A percentile compares a stretch with the other conserved stretches of the same genome.
These are phyloP conservation scores for Drosophila nebulosa DNA, from an alignment of 1,140 invertebrate species.

Conservation along the genomic window DNA sequence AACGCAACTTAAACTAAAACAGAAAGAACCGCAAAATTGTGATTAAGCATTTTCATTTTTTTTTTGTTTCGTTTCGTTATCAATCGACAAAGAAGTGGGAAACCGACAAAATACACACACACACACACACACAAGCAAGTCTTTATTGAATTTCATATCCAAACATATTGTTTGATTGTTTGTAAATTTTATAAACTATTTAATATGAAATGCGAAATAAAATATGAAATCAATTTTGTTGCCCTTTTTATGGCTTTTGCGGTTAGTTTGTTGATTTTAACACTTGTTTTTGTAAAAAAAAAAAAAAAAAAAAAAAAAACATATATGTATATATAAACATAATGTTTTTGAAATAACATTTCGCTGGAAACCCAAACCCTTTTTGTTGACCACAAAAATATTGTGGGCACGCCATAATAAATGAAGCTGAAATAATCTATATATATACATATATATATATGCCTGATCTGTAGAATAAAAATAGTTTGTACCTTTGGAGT, in stretches of 20 bases:
- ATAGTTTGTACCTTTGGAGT: no score
- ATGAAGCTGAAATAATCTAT: no score
- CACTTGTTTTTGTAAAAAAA: background rate
- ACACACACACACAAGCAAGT: background rate
- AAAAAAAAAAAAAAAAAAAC: no score
- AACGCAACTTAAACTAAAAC: constrained; percentile 14
- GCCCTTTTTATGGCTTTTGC: constrained; percentile 2
- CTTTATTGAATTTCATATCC: constrained; percentile 34
- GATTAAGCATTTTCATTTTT: constrained; percentile 25
- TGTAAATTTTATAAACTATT: background rate
- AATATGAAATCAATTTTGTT: background rate
- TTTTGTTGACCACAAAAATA: no score
- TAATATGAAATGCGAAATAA: background rate
- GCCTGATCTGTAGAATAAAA: no score
- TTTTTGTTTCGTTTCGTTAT: constrained; percentile 35
- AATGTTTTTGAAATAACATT: no score
- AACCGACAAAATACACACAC: constrained; percentile 20
- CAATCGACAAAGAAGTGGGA: constrained; percentile 4
- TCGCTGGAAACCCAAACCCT: no score
- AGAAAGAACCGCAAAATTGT: constrained; percentile 16
- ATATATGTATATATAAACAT: background rate
- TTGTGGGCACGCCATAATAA: no score
- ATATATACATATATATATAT: no score
- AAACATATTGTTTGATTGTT: background rate
- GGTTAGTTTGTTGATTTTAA: constrained; percentile 13